Conservation (phyloP, 2,888 invertebrate species). For the Glyphotaelius pellucidus region DNA sequence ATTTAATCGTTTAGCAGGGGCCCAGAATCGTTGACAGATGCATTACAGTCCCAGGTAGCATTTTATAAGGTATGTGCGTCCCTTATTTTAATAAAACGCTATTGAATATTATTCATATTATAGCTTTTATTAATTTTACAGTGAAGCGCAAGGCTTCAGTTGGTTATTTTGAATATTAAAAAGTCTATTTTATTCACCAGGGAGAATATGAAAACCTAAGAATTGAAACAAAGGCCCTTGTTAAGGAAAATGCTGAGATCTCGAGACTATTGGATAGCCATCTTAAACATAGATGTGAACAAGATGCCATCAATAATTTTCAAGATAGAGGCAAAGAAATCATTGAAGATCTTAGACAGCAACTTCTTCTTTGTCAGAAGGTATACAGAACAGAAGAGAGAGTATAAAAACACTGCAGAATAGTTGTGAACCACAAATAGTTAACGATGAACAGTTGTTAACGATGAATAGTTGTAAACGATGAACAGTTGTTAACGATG, state of each 20-base stretch:
- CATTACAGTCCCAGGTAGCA: constrained; percentile 75
- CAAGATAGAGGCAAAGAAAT: constrained; percentile 68
- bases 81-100: neutral
- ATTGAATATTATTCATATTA: too few relatives aligned
- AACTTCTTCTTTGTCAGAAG: constrained; percentile 59
- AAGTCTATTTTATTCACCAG: constrained; percentile 66
- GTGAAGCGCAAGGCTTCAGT: too few relatives aligned
- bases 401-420: too few relatives aligned
- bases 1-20: constrained; percentile 56
- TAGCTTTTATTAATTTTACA: too few relatives aligned
- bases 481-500: too few relatives aligned
- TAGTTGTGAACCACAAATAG: too few relatives aligned
- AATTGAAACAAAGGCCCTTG: constrained; percentile 69
- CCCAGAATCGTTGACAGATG: constrained; percentile 67
- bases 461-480: too few relatives aligned
- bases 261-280: constrained; percentile 66
- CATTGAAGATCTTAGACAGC: constrained; percentile 69
- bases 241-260: constrained; percentile 71
- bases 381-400: constrained; percentile 23
- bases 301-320: constrained; percentile 65
- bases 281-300: constrained; percentile 65
- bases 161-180: too few relatives aligned
- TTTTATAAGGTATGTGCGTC: constrained; percentile 74
- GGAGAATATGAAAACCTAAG: constrained; percentile 69
- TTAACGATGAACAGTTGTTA: too few relatives aligned